A percentile compares a stretch with the other conserved stretches of the same genome.
Conservation (phyloP, 2,888 invertebrate genomes). For the Liposcelis brunnea region DNA sequence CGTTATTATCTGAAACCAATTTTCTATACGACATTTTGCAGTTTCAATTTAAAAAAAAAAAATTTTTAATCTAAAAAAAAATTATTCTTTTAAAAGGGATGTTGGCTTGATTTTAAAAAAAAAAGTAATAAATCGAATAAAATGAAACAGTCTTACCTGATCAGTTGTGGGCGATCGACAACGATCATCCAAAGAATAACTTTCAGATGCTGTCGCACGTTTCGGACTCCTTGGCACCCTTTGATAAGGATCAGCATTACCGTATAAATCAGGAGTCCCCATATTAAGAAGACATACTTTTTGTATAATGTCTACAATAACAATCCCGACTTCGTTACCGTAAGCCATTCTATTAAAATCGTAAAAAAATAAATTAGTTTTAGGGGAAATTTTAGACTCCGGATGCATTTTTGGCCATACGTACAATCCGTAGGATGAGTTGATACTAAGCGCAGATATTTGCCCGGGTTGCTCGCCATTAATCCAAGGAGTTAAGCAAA, state of each 20-base stretch:
- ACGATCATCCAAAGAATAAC: slow-evolving; percentile 45
- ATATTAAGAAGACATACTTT: slow-evolving; percentile 76
- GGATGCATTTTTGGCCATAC: no score
- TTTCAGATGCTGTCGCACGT: slow-evolving; percentile 26
- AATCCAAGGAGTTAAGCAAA: slow-evolving; percentile 75
- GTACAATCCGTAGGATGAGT: slow-evolving; percentile 95
- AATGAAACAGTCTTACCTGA: slow-evolving; percentile 59
- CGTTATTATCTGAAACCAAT: no score
- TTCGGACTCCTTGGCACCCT: slow-evolving; percentile 63
- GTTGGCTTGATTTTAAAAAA: no score
- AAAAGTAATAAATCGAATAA: no score
- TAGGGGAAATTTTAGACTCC: no score
- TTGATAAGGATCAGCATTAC: slow-evolving; percentile 72
- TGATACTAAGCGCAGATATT: slow-evolving; percentile 79
- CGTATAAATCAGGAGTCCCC: slow-evolving; percentile 82
- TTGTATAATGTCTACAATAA: slow-evolving; percentile 86
- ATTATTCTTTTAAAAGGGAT: no score
- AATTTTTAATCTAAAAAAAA: no score
- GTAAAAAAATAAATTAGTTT: not conserved
- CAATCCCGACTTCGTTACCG: slow-evolving; percentile 91
- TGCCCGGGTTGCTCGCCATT: slow-evolving; percentile 64
- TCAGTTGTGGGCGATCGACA: slow-evolving; percentile 66
- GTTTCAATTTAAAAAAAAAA: no score
- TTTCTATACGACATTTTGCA: no score
- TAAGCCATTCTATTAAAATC: slow-evolving; percentile 68